These are phyloP conservation scores for Idris sp. DNA, from an alignment of 1,140 invertebrate genomes.

Conservation along the genomic window DNA sequence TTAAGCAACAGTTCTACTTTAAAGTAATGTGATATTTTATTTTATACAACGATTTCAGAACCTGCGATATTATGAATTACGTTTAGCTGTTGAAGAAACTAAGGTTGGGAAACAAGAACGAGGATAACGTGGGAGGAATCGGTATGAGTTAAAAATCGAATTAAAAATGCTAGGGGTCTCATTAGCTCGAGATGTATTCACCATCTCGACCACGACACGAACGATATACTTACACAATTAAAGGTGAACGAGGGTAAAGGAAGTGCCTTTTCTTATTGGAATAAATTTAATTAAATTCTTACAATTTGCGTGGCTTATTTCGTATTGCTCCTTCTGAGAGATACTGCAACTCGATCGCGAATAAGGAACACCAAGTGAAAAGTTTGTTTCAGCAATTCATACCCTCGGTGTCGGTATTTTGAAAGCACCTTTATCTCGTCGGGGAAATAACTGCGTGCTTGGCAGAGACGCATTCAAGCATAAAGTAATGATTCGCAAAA, in stretches of 20 bases:
- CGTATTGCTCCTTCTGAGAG: no score
- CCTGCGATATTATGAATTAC: no score
- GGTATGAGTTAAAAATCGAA: constrained; percentile 56
- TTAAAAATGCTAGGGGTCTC: constrained; percentile 57
- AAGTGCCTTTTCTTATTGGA: constrained; percentile 35
- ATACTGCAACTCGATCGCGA: no score
- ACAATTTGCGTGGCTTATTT: constrained; percentile 18
- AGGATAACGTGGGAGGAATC: constrained; percentile 63
- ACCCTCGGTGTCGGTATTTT: constrained; percentile 31
- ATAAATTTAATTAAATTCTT: constrained; percentile 58
- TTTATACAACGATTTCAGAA: no score
- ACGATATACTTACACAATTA: constrained; percentile 63
- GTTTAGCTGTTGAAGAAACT: no score
- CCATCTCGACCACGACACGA: constrained; percentile 52
- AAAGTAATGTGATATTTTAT: no score
- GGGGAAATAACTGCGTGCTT: constrained; percentile 54
- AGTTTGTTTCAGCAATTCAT: no score
- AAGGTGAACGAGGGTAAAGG: constrained; percentile 39
- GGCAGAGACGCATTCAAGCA: constrained; percentile 40
- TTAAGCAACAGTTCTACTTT: no score
- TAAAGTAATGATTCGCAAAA: constrained; percentile 58
- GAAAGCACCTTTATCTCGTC: constrained; percentile 44
- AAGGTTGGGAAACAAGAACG: constrained; percentile 49
- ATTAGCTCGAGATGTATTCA: constrained; percentile 58
- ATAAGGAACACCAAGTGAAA: no score